Conservation (phyloP, 2,888 invertebrate genomes). For the Stictocephala bisonia region DNA sequence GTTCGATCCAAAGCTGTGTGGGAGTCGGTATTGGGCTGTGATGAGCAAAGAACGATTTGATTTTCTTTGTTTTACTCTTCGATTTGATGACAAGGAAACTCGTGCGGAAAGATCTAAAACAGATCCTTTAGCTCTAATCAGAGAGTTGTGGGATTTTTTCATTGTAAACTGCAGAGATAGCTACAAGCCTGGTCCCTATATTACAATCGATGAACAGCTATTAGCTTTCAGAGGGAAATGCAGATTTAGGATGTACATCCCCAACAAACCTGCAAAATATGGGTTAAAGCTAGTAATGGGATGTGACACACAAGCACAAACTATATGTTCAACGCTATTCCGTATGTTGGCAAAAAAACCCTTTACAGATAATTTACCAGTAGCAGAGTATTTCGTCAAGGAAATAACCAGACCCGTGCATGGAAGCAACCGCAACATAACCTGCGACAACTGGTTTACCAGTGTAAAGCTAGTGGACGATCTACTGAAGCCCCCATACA, state of each 20-base stretch:
- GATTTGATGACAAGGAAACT: slow-evolving; percentile 47
- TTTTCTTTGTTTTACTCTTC: slow-evolving; percentile 28
- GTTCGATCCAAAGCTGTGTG: slow-evolving; percentile 16
- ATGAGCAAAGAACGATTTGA: slow-evolving; percentile 31
- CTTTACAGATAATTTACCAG: slow-evolving; percentile 14
- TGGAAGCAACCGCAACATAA: slow-evolving; percentile 29
- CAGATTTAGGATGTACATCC: slow-evolving; percentile 55
- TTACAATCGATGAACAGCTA: slow-evolving; percentile 57
- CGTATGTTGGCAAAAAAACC: slow-evolving; percentile 45
- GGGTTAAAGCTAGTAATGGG: slow-evolving; percentile 53
- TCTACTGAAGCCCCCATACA: slow-evolving; percentile 26
- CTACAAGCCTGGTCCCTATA: slow-evolving; percentile 53
- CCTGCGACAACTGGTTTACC: slow-evolving; percentile 45
- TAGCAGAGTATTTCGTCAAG: slow-evolving; percentile 32
- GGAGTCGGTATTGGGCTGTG: slow-evolving; percentile 28
- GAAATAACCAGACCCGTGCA: slow-evolving; percentile 29
- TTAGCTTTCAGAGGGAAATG: slow-evolving; percentile 55
- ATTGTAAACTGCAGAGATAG: slow-evolving; percentile 32
- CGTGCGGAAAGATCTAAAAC: slow-evolving; percentile 20
- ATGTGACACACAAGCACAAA: slow-evolving; percentile 42
- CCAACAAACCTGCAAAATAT: slow-evolving; percentile 56
- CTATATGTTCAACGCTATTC: slow-evolving; percentile 45
- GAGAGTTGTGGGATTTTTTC: slow-evolving; percentile 35
- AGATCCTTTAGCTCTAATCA: slow-evolving; percentile 36
- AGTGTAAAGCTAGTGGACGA: slow-evolving; percentile 30